Base-by-base conservation (phyloP, 1,140 invertebrate genomes). In the Semibalanus balanoides region DNA sequence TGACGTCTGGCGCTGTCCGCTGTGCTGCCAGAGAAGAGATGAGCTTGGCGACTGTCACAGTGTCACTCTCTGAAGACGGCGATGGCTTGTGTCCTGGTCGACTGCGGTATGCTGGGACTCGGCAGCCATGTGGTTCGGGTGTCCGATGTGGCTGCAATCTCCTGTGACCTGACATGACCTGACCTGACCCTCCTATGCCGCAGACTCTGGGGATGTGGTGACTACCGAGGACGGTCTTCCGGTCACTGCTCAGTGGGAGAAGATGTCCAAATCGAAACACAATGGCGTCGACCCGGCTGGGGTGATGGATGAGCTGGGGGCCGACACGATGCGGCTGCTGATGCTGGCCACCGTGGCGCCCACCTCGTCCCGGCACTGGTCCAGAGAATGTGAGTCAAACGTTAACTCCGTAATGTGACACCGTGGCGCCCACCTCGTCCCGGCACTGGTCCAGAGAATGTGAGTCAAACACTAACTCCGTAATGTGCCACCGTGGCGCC, bases 231-330 rank as follows among this genome's bases (percentile, higher is more conserved):
- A 14, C 51, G 51, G 51, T 19, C 51, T 7, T 7, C 51, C 51
- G 51, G 51, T 64, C 51, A 64, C 51, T 28, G 87, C 89, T 75
- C 83, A 87, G 29, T 98, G 93, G 93, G 97, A 99, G 83, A 99
- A 99, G 88, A 99, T 99, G 97, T 97, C 94, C 78, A 99, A 99
- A 86, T 99, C 97, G 0, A 99, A 99, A 85, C 84, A 90, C 76
- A 99, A 99, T 86, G 97, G 97, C 0, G 90, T 97, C 27, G 93
- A 98, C 85, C 97, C 97, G n/a, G 84, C 90, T 79, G 88, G 90
- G 78, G 87, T 97, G 78, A 86, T 98, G 74, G 81, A 86, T 25
- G 85, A 90, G 79, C 93, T 94, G 86, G 94, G 95, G n/a, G 88
- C 90, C 77, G 96, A 98, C 83, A 91, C 92, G 25, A 96, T 93